Percentiles rank a stretch among this genome's conserved stretches.
phyloP scores from a whole-genome alignment of 2,797 vertebrate genomes.

The Sebastolobus alascanus region DNA sequence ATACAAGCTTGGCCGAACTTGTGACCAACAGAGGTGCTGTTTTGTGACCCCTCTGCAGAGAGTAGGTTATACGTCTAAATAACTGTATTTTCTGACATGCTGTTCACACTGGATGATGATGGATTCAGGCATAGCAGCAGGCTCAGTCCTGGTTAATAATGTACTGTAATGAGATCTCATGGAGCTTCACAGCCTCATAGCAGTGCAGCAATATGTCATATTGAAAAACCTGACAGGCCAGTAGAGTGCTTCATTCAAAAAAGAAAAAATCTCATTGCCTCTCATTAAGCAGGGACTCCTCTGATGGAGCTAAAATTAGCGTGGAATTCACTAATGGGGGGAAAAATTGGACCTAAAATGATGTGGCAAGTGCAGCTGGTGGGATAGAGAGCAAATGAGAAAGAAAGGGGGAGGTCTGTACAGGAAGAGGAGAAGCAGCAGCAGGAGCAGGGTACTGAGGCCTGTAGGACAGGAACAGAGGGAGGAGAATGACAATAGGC shows the following conservation, averaged over 20 bases:
- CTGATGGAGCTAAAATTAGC: constrained; percentile 52
- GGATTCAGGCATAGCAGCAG: constrained; percentile 52
- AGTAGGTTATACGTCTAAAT: not conserved
- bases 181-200: constrained; percentile 42
- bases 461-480: constrained; percentile 37
- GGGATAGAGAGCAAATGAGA: constrained; percentile 31
- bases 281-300: constrained; percentile 35
- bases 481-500: constrained; percentile 28
- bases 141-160: constrained; percentile 27
- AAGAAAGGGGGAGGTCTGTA: constrained; percentile 8
- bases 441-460: constrained; percentile 21
- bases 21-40: constrained; percentile 2
- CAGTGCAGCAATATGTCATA: constrained; percentile 31
- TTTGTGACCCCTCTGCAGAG: not conserved
- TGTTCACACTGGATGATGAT: constrained; percentile 43
- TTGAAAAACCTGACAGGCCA: constrained; percentile 22
- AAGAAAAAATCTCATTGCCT: constrained; percentile 15
- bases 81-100: constrained; percentile 25
- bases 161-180: constrained; percentile 42
- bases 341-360: constrained; percentile 32
- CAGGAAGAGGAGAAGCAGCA: constrained; percentile 30
- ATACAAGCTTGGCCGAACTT: not conserved
- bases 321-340: constrained; percentile 37
- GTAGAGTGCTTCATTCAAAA: constrained; percentile 29
- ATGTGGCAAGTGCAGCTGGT: constrained; percentile 62